Evolutionary conservation across 2,797 vertebrate genomes (phyloP).

Genomic region (Gila robusta): DNA sequence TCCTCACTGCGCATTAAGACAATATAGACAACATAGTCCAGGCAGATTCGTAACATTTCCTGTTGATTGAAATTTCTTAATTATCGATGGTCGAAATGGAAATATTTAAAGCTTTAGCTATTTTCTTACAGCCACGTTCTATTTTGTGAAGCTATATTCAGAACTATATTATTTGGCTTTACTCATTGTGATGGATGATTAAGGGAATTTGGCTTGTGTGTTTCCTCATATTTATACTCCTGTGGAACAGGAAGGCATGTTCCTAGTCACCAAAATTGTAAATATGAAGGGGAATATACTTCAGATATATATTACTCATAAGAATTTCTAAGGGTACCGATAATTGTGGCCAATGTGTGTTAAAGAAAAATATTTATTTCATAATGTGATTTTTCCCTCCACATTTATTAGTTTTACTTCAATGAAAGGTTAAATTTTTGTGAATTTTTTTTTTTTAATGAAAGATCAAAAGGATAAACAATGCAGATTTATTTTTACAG

Average conservation of each 20-base stretch:
- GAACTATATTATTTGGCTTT: not conserved
- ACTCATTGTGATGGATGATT: not conserved
- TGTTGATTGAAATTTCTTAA: not conserved
- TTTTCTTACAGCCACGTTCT: not conserved
- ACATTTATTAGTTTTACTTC: not conserved
- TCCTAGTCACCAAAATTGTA: not conserved
- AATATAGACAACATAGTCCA: not conserved
- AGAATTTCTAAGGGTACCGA: not conserved
- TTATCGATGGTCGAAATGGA: not conserved
- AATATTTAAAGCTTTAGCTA: not conserved
- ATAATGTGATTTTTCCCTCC: not conserved
- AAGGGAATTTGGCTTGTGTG: not conserved
- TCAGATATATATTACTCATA: not conserved
- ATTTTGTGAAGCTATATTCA: not conserved
- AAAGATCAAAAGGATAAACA: not conserved
- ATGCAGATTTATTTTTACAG: not conserved
- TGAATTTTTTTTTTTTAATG: not conserved
- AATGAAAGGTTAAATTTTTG: not conserved
- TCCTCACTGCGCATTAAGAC: not conserved
- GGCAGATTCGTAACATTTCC: not conserved
- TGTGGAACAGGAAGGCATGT: not conserved
- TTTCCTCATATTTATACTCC: not conserved
- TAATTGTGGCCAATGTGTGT: not conserved
- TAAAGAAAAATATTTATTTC: not conserved
- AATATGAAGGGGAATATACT: not conserved